These are phyloP conservation scores for Dermatemys mawii DNA, from an alignment of 2,113 vertebrate genomes.

Conservation along the genomic window DNA sequence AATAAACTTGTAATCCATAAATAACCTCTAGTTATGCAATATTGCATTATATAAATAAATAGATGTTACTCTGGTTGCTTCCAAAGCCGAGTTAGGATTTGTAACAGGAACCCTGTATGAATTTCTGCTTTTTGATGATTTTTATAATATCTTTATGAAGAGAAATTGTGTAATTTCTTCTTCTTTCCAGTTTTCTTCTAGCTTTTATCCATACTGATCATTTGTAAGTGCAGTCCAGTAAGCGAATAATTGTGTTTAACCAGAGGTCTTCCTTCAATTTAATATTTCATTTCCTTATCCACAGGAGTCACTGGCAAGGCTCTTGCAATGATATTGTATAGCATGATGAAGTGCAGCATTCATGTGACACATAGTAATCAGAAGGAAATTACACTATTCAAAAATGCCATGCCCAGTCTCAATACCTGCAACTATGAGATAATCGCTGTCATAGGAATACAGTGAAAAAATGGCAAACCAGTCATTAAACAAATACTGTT, in stretches of 20 bases:
- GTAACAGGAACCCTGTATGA: neutral
- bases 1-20: neutral
- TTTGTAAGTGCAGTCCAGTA: neutral
- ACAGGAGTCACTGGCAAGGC: conserved; percentile 14
- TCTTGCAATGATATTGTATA: neutral
- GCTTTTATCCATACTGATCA: neutral
- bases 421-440: conserved; percentile 43
- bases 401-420: conserved; percentile 28
- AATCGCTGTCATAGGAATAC: conserved; percentile 21
- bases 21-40: neutral
- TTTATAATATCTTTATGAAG: conserved; percentile 25
- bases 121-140: neutral
- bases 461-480: conserved; percentile 23
- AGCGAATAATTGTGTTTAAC: conserved; percentile 26
- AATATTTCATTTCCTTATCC: conserved; percentile 40
- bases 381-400: conserved; percentile 38
- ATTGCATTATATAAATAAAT: neutral
- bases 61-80: neutral
- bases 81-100: neutral
- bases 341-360: conserved; percentile 22
- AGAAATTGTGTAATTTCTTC: neutral
- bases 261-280: conserved; percentile 36
- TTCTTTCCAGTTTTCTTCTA: conserved; percentile 7
- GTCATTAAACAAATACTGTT: conserved; percentile 43
- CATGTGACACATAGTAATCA: conserved; percentile 58